Evolutionary conservation across 2,888 invertebrate species (phyloP), one percentile per base, ranked within the genome.

Genomic region (Mesopsocus fuscifrons): DNA sequence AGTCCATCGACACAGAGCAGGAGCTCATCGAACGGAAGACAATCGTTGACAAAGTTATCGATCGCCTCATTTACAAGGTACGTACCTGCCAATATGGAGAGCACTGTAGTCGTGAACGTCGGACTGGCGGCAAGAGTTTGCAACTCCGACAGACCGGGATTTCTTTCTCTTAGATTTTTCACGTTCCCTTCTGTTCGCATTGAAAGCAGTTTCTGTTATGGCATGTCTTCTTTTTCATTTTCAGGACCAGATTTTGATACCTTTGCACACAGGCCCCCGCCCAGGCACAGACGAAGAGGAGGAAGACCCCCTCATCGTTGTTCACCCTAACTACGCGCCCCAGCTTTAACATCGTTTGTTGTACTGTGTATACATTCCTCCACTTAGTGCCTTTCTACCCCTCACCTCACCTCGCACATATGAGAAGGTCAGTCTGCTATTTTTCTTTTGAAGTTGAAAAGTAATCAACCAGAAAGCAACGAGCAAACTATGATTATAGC

Each of bases 241-340:
- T 15, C 61, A 84, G 83, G 88, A 88, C 59, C 75, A 82, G 16
- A 33, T 42, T 34, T 31, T 49, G 2, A 84, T 88, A 52, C 74
- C 84, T 1, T 61, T 88, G 41, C 71, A 71, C 1, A 71, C 69
- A 47, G 63, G 68, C 42, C 62, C 71, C 52, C 62, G 66, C 45
- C 61, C 66, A 26, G 54, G 66, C 5, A 66, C 64, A 52, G 63
- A 67, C n/a, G 70, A 71, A 46, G 66, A 71, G 1, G 76, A 77
- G 45, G 77, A 79, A 23, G 84, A 92, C 61, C 88, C 91, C 0
- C 59, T 87, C 33, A 62, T 97, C 3, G 87, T 95, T 13, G 94
- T 95, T 1, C 95, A 98, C 69, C 97, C 97, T 1, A 94, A 95
- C 64, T 97, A 92, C 59, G 74, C 87, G 38, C 70, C 88, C 35